Conservation (phyloP, 2,888 invertebrate genomes). For the Colletes collaris region DNA sequence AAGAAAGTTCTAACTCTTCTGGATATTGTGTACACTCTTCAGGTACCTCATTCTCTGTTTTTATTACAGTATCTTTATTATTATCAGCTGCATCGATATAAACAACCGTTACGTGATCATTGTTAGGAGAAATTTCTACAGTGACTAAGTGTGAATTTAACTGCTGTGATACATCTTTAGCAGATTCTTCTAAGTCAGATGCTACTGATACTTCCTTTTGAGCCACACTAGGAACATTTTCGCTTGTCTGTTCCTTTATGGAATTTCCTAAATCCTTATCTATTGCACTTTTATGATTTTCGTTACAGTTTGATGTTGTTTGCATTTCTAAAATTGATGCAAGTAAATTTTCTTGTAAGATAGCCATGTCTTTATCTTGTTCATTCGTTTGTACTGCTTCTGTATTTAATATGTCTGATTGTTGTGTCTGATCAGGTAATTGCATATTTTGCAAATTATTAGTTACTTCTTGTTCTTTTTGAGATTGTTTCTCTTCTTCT, state of each 20-base stretch:
- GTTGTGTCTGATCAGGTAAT: neutral
- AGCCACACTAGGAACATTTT: neutral
- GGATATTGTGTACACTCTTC: neutral
- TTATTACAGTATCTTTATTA: neutral
- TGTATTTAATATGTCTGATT: neutral
- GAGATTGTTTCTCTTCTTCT: conserved; percentile 1
- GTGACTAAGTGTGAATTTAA: conserved; percentile 25
- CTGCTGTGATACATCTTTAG: conserved; percentile 8
- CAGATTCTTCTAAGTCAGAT: neutral
- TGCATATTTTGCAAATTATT: neutral
- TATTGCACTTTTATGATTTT: neutral
- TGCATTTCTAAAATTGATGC: neutral
- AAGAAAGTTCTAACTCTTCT: neutral
- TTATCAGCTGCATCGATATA: neutral
- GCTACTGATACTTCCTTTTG: neutral
- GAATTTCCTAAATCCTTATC: neutral
- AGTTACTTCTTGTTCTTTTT: neutral
- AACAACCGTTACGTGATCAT: conserved; percentile 38
- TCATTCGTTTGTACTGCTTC: neutral
- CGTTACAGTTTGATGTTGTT: neutral
- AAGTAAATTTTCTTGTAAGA: neutral
- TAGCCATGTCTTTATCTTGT: neutral
- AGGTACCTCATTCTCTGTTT: neutral
- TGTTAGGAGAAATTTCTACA: conserved; percentile 42
- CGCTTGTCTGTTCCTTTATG: neutral